Evolutionary conservation across 2,888 invertebrate species (phyloP).

Genomic region (Tribolium freemani): DNA sequence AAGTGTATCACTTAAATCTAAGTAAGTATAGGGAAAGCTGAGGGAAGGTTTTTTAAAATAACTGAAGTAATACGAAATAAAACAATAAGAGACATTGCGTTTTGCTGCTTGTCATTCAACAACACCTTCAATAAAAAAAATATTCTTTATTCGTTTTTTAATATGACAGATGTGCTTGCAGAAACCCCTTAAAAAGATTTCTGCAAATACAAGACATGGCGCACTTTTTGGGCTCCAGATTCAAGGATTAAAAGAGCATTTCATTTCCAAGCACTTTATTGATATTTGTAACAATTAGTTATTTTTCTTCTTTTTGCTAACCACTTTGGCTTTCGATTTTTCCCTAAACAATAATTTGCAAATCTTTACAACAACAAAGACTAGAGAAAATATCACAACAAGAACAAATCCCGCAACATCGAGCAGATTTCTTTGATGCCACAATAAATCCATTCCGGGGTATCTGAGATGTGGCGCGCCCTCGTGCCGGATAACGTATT

Average conservation of each 20-base stretch:
- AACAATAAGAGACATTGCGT: too few species aligned
- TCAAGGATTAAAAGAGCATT: neutral
- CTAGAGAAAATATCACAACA: neutral
- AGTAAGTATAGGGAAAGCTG: too few species aligned
- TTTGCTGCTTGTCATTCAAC: too few species aligned
- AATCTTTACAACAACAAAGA: neutral
- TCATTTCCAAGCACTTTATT: neutral
- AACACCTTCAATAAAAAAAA: too few species aligned
- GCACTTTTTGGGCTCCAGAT: too few species aligned
- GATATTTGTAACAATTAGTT: neutral
- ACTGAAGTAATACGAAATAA: too few species aligned
- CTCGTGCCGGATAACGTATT: constrained; percentile 31
- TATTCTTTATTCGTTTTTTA: too few species aligned
- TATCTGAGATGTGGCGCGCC: constrained; percentile 37
- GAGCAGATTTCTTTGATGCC: constrained; percentile 33
- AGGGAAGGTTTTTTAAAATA: too few species aligned
- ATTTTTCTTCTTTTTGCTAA: neutral
- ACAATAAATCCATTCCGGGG: constrained; percentile 26
- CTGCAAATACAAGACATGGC: neutral
- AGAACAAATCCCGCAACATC: constrained; percentile 23
- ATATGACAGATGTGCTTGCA: too few species aligned
- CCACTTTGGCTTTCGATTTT: neutral
- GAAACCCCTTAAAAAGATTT: neutral
- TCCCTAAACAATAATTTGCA: neutral
- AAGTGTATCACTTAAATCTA: too few species aligned